Evolutionary conservation across 2,888 invertebrate genomes (phyloP), one percentile per base, ranked within the genome.

Genomic region (Idaea straminata): DNA sequence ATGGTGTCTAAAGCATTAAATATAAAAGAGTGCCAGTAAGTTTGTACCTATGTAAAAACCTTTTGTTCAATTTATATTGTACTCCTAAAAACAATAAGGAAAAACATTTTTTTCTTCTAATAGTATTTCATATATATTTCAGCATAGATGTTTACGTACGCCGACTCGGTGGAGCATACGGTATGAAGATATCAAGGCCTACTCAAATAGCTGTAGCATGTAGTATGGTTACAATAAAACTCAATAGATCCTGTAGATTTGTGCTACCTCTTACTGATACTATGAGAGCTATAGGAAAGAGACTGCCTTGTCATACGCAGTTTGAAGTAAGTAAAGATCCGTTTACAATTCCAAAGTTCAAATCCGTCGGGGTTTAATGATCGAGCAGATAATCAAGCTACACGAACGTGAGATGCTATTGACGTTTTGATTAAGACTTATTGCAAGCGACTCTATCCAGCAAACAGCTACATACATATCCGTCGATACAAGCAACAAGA

Each of bases 161-260:
- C 34, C 84, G 87, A 0, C 63, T 88, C 0, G 89, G 89, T 0
- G 89, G 89, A 34, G 84, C 75, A 4, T 98, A 95, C 77, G 98
- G 98, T 0, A 93, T 93, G 0, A 98, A 98, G 85, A 94, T 96
- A 70, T 92, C 94, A 0, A 91, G 96, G 57, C 84, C 93, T 10
- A 78, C 86, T 5, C 90, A 94, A 64, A 79, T 94, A 5, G 92
- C 95, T 5, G 62, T 74, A 25, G 70, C 73, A 4, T 71, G 75
- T 59, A 68, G 71, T 59, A 78, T 96, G 16, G 96, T 95, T 0
- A 94, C 95, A 0, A 83, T 93, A 71, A 93, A 94, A 70, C 83
- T 95, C 3, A 93, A 94, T 78, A 84, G 86, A 62, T 96, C 96
- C 0, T 95, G 96, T 4, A 93, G 95, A 66, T 88, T 97, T 67